Evolutionary conservation across 2,113 vertebrate species (phyloP).

Genomic region (Amblyornis subalaris): DNA sequence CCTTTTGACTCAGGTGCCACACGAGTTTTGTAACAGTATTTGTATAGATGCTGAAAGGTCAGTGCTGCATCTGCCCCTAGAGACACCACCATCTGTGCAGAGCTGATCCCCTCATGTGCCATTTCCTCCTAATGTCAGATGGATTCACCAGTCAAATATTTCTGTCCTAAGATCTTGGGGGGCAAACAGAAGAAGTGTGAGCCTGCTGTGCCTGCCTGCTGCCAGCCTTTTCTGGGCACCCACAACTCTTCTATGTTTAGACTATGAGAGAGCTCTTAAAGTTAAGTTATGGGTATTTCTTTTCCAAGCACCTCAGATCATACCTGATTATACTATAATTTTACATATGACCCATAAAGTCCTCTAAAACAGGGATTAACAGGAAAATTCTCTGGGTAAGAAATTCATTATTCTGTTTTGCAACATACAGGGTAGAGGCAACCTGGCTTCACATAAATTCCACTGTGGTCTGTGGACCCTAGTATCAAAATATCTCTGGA

Average conservation of each 20-base stretch:
- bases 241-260: background rate
- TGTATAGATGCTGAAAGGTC: background rate
- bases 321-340: background rate
- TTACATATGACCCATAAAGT: background rate
- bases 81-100: too few relatives aligned
- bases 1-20: background rate
- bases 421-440: background rate
- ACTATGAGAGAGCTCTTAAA: background rate
- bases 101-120: background rate
- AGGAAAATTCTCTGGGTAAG: background rate
- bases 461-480: background rate
- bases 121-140: background rate
- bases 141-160: background rate
- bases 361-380: background rate
- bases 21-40: fast-evolving
- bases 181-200: background rate
- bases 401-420: background rate
- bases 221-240: background rate
- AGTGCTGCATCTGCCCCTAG: background rate
- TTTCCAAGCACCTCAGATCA: background rate
- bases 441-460: background rate
- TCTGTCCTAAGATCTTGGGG: background rate
- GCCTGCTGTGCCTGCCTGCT: fast-evolving
- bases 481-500: background rate
- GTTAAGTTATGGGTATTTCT: background rate